Conservation (phyloP, 2,113 vertebrate species). For the Rhineura floridana region DNA sequence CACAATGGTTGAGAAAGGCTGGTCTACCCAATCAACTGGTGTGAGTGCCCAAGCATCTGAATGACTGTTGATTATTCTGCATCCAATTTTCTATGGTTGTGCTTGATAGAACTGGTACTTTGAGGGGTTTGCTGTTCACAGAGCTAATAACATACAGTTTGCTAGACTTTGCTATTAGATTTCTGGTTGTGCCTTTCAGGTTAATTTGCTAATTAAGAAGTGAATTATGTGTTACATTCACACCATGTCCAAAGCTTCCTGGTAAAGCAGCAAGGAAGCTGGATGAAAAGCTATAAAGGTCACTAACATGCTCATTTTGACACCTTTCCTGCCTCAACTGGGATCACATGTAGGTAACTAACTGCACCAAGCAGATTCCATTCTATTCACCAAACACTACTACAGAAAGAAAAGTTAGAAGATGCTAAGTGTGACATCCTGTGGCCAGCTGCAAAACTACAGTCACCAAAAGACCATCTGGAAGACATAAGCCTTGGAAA, state of each 20-base stretch:
- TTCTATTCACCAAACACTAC: not conserved
- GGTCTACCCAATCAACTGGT: not conserved
- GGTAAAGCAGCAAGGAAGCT: not conserved
- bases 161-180: not conserved
- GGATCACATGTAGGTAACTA: not conserved
- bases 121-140: not conserved
- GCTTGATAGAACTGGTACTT: not conserved
- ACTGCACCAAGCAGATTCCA: not conserved
- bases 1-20: no score
- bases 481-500: not conserved
- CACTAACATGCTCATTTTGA: not conserved
- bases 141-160: not conserved
- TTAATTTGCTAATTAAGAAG: not conserved
- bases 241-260: not conserved
- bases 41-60: not conserved
- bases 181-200: not conserved
- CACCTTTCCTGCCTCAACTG: not conserved
- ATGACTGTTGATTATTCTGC: not conserved
- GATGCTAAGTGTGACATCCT: not conserved
- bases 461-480: not conserved
- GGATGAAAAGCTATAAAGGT: not conserved
- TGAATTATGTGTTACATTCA: not conserved
- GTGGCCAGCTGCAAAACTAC: slow-evolving; percentile 14
- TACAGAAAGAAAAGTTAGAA: not conserved
- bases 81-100: not conserved